Percentiles rank a stretch among this genome's conserved stretches.
Conservation (phyloP, 1,140 invertebrate genomes). For the Leptopilina boulardi region DNA sequence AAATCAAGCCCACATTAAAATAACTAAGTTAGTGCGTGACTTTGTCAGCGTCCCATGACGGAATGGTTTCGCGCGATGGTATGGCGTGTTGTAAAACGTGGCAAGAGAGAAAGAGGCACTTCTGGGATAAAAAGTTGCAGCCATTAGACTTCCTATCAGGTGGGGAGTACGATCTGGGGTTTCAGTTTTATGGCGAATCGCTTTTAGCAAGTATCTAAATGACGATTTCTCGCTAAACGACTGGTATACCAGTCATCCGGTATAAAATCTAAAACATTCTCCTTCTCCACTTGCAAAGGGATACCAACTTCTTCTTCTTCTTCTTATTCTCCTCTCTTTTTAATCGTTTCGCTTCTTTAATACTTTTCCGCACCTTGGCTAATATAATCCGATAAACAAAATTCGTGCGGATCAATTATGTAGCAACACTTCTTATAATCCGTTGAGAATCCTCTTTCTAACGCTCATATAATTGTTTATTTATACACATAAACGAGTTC, state of each 20-base stretch:
- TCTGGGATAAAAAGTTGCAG: constrained; percentile 48
- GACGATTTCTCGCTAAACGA: constrained; percentile 66
- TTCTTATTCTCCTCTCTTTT: constrained; percentile 40
- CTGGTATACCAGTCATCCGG: constrained; percentile 31
- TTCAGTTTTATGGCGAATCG: constrained; percentile 72
- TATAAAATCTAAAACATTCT: constrained; percentile 17
- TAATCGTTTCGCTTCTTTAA: constrained; percentile 57
- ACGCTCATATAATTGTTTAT: background rate
- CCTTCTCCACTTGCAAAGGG: background rate
- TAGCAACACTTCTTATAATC: background rate
- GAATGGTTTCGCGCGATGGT: constrained; percentile 36
- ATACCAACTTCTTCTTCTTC: constrained; percentile 48
- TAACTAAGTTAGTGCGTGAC: constrained; percentile 33
- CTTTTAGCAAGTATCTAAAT: constrained; percentile 74
- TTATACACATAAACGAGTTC: too few species aligned
- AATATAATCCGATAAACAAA: constrained; percentile 48
- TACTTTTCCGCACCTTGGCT: constrained; percentile 47
- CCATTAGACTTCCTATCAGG: constrained; percentile 67
- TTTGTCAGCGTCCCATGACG: constrained; percentile 22
- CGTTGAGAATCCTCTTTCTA: constrained; percentile 22
- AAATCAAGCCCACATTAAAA: constrained; percentile 19
- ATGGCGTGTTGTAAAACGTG: constrained; percentile 53
- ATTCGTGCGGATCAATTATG: background rate
- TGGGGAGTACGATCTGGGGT: constrained; percentile 47
- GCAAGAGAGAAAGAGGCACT: constrained; percentile 54